These are phyloP conservation scores for Pantala flavescens DNA, from an alignment of 1,140 invertebrate genomes.

Conservation along the genomic window DNA sequence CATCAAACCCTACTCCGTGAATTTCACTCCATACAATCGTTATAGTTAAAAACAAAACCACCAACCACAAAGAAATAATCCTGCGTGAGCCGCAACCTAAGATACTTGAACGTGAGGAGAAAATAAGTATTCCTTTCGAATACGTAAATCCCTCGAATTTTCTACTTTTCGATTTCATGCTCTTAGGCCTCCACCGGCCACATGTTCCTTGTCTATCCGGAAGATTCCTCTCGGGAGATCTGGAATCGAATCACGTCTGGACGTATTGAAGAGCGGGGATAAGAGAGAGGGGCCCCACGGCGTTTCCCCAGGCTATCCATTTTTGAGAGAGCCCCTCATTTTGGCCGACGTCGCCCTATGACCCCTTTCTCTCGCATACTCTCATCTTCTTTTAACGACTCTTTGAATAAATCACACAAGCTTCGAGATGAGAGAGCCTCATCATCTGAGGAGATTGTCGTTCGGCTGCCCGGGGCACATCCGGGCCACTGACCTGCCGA, in stretches of 20 bases:
- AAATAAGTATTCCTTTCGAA: too few species aligned
- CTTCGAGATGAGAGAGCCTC: not conserved
- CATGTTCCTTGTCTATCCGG: too few species aligned
- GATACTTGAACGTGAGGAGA: too few species aligned
- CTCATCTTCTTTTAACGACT: slow-evolving; percentile 1
- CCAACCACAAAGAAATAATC: too few species aligned
- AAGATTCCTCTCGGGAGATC: not conserved
- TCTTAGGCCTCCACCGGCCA: too few species aligned
- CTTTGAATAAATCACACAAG: slow-evolving; percentile 3
- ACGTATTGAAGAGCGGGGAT: not conserved
- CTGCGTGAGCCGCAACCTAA: too few species aligned
- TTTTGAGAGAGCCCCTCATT: not conserved
- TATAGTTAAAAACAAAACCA: too few species aligned
- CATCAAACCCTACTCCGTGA: too few species aligned
- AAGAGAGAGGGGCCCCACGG: not conserved
- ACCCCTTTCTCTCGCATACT: not conserved
- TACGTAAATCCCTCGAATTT: too few species aligned
- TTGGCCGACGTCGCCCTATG: not conserved
- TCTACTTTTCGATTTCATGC: too few species aligned
- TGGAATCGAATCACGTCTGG: not conserved
- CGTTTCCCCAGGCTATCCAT: not conserved
- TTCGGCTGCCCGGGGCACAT: not conserved
- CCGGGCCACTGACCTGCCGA: too few species aligned
- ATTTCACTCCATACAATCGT: too few species aligned
- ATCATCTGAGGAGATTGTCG: not conserved